Evolutionary conservation across 2,797 vertebrate species (phyloP).

Genomic region (Cirrhinus mrigala): DNA sequence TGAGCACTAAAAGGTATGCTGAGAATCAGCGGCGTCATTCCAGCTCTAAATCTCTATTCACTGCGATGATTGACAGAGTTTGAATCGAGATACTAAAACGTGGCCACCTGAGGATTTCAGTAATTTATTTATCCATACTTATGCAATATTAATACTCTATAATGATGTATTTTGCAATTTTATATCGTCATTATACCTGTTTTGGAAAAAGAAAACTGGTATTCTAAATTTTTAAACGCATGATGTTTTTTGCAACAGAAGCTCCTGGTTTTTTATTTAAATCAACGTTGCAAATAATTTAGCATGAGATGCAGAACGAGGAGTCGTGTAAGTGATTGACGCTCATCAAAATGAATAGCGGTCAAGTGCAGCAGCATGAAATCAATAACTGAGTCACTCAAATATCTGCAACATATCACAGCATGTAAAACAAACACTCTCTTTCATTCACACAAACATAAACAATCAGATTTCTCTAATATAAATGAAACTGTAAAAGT

Average conservation of each 20-base stretch:
- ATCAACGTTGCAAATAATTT: neutral
- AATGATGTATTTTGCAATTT: neutral
- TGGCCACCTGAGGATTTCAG: neutral
- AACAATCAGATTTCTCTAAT: neutral
- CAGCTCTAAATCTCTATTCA: constrained; percentile 7
- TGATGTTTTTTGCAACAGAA: neutral
- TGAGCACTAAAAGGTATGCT: neutral
- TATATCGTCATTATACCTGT: neutral
- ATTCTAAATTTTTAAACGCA: no score
- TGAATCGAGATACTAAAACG: neutral
- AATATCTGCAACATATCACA: neutral
- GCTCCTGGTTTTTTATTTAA: neutral
- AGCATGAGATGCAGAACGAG: neutral
- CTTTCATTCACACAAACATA: neutral
- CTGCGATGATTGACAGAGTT: neutral
- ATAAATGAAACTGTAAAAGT: neutral
- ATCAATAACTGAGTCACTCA: neutral
- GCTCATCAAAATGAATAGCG: neutral
- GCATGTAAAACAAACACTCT: neutral
- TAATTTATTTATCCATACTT: neutral
- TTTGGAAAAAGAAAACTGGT: neutral
- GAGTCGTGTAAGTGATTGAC: neutral
- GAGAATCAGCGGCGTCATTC: neutral
- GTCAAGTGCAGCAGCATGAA: neutral
- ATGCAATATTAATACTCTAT: neutral